Evolutionary conservation across 2,888 invertebrate genomes (phyloP).

Genomic region (Torymus auratus): DNA sequence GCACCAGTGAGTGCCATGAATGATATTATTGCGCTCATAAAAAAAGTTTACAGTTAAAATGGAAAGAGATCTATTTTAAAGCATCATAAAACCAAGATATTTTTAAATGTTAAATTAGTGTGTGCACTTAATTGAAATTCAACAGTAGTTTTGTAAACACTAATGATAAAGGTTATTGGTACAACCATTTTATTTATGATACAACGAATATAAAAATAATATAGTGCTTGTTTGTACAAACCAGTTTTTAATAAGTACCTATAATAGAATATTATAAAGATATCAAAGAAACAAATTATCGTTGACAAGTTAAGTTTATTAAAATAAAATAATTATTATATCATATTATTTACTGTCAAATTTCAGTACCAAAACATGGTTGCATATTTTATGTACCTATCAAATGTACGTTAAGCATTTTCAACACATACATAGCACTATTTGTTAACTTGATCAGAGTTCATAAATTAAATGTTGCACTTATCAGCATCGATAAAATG

Average conservation of each 20-base stretch:
- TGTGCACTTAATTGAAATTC: background rate
- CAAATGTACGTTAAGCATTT: too few species aligned
- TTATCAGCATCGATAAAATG: slow-evolving; percentile 29
- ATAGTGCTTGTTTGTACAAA: background rate
- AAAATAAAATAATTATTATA: too few species aligned
- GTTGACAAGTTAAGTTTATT: too few species aligned
- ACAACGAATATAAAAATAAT: background rate
- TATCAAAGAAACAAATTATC: too few species aligned
- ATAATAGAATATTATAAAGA: too few species aligned
- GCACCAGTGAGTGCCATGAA: slow-evolving; percentile 46
- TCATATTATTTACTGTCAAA: too few species aligned
- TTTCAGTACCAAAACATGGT: too few species aligned
- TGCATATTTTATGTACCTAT: too few species aligned
- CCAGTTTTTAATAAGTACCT: background rate
- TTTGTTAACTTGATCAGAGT: background rate
- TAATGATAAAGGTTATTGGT: too few species aligned
- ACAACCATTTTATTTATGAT: too few species aligned
- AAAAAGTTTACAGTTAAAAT: slow-evolving; percentile 57
- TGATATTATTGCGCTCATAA: slow-evolving; percentile 51
- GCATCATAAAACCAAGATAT: slow-evolving; percentile 31
- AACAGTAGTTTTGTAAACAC: too few species aligned
- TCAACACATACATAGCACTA: too few species aligned
- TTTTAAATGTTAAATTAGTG: slow-evolving; percentile 22
- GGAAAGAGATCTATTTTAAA: slow-evolving; percentile 36
- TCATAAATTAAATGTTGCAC: background rate